These are phyloP conservation scores for Aphrophora alni DNA, from an alignment of 2,888 invertebrate genomes.

Conservation along the genomic window DNA sequence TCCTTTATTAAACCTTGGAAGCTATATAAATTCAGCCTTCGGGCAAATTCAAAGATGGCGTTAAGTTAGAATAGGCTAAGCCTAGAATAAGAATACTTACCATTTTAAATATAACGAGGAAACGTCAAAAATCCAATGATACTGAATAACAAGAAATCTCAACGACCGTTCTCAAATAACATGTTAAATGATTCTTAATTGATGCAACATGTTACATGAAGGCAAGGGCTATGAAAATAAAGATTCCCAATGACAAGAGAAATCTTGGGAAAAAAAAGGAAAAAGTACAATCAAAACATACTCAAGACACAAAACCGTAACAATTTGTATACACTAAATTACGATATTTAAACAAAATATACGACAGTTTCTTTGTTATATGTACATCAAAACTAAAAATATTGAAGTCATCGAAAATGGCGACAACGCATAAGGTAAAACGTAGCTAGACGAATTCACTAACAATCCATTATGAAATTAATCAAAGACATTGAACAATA, in stretches of 20 bases:
- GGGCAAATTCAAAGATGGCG: neutral
- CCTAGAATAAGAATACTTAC: neutral
- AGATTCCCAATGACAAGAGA: neutral
- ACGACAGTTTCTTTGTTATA: neutral
- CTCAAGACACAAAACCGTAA: neutral
- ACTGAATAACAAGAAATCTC: neutral
- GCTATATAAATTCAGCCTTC: neutral
- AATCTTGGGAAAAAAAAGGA: neutral
- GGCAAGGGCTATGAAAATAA: neutral
- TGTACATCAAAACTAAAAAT: neutral
- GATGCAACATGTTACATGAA: neutral
- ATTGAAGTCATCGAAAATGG: neutral
- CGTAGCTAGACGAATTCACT: neutral
- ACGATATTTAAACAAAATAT: neutral
- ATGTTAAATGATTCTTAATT: neutral
- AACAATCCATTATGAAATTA: too few relatives aligned
- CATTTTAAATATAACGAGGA: neutral
- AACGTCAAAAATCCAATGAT: neutral
- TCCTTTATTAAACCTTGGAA: too few relatives aligned
- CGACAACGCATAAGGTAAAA: neutral
- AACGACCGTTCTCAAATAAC: neutral
- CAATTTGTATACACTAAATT: neutral
- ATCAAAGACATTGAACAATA: too few relatives aligned
- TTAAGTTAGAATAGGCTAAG: neutral
- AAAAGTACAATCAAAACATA: neutral